phyloP scores from a whole-genome alignment of 2,888 invertebrate species.

The Muschampia plurimacula region DNA sequence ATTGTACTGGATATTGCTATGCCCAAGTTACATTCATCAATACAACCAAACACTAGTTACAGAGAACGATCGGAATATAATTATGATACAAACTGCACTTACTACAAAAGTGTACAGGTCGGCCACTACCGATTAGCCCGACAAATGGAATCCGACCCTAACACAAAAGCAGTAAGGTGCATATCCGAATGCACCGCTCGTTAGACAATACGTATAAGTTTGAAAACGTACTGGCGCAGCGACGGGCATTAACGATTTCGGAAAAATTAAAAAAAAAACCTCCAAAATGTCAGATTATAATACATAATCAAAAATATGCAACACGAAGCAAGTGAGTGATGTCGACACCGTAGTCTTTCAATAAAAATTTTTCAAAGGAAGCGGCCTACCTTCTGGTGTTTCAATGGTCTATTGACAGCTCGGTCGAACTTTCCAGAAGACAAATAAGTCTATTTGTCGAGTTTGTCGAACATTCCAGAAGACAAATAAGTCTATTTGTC shows the following conservation, averaged over 20 bases:
- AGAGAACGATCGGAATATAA: constrained; percentile 24
- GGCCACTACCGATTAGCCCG: neutral
- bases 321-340: constrained; percentile 35
- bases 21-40: no score
- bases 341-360: neutral
- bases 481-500: no score
- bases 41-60: constrained; percentile 28
- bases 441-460: no score
- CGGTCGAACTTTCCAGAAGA: no score
- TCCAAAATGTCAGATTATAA: constrained; percentile 22
- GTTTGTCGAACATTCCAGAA: no score
- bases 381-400: no score
- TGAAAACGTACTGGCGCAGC: neutral
- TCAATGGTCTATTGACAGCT: no score
- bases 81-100: constrained; percentile 7
- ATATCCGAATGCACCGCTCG: neutral
- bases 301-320: constrained; percentile 31
- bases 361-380: no score
- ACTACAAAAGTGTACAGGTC: neutral
- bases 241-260: neutral
- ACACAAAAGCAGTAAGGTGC: constrained; percentile 4
- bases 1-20: constrained; percentile 40
- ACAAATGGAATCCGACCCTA: neutral
- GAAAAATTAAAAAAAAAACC: constrained; percentile 20
- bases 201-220: no score